Base-by-base conservation (phyloP, 2,888 invertebrate species). In the Clistopyga incitator region DNA sequence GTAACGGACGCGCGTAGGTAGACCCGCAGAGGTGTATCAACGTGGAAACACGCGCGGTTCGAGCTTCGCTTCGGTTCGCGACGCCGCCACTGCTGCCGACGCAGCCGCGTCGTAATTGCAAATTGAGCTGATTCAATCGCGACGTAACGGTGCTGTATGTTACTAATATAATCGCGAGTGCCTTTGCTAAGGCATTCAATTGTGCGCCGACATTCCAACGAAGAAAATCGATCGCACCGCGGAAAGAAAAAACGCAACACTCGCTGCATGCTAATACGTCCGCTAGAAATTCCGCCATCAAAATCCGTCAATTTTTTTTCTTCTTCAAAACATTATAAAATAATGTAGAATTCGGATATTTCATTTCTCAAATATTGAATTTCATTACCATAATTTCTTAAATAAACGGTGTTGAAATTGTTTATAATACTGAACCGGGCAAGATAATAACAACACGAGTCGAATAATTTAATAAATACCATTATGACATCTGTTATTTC, bases 81-180 rank as follows among this genome's bases (percentile, higher is more conserved):
- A 34, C 45, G 34, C 34, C 20, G 34, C 50, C 25, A 56, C 11
- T 38, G 38, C 38, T 13, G 47, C 50, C 54, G 52, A 59, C 68
- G 45, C 56, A 18, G 70, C 11, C 45, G 56, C 72, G 72, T 70
- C 64, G 81, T 84, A 84, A 84, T 84, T 84, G 84, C 81, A 84
- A 84, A 84, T 84, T 84, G 80, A 81, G 81, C 68, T 65, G 81
- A 84, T 84, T 81, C 78, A 81, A 81, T 84, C 78, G 74, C 72
- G 64, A 56, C 70, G 78, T 77, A 78, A 81, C 81, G 70, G 72
- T 81, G 65, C 59, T 23, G 50, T 45, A 52, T 52, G 47, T 75
- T 15, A 34, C 54, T 67, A 78, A 70, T 70, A 75, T 70, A 61
- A 78, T 61, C 72, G 45, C 65, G 65, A 50, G 82, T 72, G 42